A percentile compares a stretch with the other conserved stretches of the same genome.
phyloP scores from a whole-genome alignment of 2,888 invertebrate species.

The Tipula confusa region DNA sequence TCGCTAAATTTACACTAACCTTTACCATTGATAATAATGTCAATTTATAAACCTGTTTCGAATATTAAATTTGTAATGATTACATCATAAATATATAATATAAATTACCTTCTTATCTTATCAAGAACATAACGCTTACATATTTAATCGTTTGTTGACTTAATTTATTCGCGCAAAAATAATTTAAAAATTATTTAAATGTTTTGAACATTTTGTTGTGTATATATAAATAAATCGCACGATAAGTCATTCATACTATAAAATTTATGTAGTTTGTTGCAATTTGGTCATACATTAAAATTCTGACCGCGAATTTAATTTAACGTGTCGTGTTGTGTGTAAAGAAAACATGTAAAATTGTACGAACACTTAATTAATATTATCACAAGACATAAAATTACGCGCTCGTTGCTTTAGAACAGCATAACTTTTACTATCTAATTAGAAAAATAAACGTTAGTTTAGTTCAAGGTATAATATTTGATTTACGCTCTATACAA shows the following conservation, averaged over 20 bases:
- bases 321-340: background rate
- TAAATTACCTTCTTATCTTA: background rate
- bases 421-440: conserved; percentile 7
- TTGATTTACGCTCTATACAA: background rate
- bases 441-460: background rate
- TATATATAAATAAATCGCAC: background rate
- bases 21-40: background rate
- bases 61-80: background rate
- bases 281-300: background rate
- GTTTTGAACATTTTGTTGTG: background rate
- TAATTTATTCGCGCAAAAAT: background rate
- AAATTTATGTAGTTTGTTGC: too few species aligned
- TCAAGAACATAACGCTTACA: background rate
- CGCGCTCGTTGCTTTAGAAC: background rate
- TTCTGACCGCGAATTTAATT: background rate
- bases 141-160: background rate
- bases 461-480: background rate
- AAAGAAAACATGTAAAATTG: background rate
- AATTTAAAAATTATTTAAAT: background rate
- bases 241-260: background rate
- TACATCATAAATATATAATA: background rate
- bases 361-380: background rate
- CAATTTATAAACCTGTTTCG: background rate
- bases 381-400: background rate
- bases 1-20: background rate